phyloP scores from a whole-genome alignment of 2,888 invertebrate species.

The Bruchidius siliquastri region DNA sequence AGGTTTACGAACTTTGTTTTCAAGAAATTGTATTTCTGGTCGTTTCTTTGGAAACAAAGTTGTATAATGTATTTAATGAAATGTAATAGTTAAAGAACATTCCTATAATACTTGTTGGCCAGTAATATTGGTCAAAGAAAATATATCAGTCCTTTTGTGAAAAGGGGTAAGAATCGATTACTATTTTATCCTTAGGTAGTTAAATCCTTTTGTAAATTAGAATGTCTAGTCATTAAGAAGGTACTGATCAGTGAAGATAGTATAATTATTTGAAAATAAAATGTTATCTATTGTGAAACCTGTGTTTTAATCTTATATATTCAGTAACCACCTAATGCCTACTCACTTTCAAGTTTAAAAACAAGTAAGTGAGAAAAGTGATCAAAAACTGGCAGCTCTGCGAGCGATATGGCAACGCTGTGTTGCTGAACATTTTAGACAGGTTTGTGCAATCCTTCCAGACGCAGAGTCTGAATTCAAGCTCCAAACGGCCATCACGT shows the following conservation, averaged over 20 bases:
- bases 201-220: constrained; percentile 35
- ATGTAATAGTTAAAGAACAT: constrained; percentile 15
- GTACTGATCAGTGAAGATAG: constrained; percentile 41
- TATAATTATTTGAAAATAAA: constrained; percentile 38
- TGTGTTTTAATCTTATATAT: background rate
- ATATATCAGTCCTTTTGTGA: constrained; percentile 10
- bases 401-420: no score
- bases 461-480: no score
- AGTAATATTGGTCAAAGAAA: constrained; percentile 25
- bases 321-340: no score
- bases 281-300: constrained; percentile 35
- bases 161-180: constrained; percentile 5
- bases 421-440: no score
- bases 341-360: no score
- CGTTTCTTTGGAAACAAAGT: background rate
- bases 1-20: constrained; percentile 10
- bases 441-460: no score
- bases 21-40: background rate
- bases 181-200: constrained; percentile 2
- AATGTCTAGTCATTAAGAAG: constrained; percentile 47
- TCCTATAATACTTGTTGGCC: constrained; percentile 26
- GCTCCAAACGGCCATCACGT: no score
- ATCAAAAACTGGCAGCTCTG: no score
- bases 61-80: background rate
- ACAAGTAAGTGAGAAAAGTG: no score